Conservation (phyloP, 2,797 vertebrate species). For the Tauraco hartlaubi region DNA sequence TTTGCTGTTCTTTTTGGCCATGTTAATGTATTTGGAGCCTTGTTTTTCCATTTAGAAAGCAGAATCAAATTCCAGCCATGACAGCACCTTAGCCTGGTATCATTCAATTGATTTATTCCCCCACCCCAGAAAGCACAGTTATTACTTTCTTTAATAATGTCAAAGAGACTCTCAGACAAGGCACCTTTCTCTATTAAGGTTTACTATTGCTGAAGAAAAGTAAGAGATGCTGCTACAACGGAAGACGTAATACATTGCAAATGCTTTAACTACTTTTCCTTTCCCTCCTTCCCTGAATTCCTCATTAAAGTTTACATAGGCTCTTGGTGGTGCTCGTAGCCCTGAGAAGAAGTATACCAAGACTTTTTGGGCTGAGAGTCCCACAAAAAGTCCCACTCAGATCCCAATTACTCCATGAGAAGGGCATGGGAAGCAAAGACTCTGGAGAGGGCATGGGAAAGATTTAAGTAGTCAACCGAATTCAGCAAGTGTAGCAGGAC, state of each 20-base stretch:
- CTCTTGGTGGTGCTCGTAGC: not conserved
- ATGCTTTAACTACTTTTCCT: not conserved
- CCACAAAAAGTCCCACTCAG: not conserved
- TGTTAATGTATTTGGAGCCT: slow-evolving; percentile 26
- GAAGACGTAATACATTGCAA: not conserved
- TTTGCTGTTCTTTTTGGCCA: slow-evolving; percentile 16
- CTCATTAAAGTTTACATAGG: not conserved
- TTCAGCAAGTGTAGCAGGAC: not conserved
- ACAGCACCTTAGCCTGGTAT: not conserved
- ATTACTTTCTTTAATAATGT: not conserved
- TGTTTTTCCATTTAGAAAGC: slow-evolving; percentile 32
- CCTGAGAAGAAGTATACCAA: not conserved
- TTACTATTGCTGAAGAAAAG: not conserved
- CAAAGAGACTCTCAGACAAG: not conserved
- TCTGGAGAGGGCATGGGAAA: not conserved
- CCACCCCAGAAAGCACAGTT: slow-evolving; percentile 6
- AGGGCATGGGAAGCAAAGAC: not conserved
- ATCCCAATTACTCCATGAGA: not conserved
- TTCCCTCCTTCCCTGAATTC: not conserved
- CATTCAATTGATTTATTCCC: slow-evolving; percentile 51
- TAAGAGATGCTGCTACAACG: not conserved
- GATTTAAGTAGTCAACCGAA: not conserved
- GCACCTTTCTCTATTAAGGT: not conserved
- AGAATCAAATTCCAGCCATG: slow-evolving; percentile 31
- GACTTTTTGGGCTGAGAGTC: not conserved